Percentiles rank a stretch among this genome's conserved stretches.
These are phyloP conservation scores for Ranitomeya variabilis DNA, from an alignment of 2,113 vertebrate species.

Conservation along the genomic window DNA sequence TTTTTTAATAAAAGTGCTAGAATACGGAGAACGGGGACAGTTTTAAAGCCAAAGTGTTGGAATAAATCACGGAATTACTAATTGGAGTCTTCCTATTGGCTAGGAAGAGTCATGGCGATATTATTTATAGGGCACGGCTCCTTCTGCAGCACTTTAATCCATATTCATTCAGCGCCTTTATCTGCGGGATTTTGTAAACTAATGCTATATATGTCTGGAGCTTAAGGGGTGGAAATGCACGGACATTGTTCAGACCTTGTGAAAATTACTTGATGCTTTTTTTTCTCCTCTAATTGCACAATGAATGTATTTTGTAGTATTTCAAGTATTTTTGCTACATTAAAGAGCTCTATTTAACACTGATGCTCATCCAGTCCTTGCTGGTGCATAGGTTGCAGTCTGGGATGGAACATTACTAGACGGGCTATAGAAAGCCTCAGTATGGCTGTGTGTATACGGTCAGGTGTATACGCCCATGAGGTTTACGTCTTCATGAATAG, in stretches of 20 bases:
- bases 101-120: not conserved
- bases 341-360: slow-evolving; percentile 6
- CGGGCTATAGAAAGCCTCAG: not conserved
- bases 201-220: too few species aligned
- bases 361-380: not conserved
- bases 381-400: not conserved
- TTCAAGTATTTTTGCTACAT: slow-evolving; percentile 4
- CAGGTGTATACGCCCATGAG: too few species aligned
- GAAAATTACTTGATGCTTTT: not conserved
- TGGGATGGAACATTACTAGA: not conserved
- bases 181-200: too few species aligned
- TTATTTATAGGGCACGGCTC: not conserved
- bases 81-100: not conserved
- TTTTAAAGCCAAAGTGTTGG: not conserved
- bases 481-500: too few species aligned
- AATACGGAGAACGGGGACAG: not conserved
- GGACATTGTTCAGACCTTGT: not conserved
- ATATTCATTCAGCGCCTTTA: too few species aligned
- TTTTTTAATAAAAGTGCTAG: not conserved
- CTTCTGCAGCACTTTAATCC: not conserved
- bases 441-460: too few species aligned
- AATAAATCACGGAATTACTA: not conserved
- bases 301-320: not conserved
- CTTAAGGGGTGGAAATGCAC: not conserved
- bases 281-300: not conserved